Evolutionary conservation across 2,888 invertebrate species (phyloP), one percentile per base, ranked within the genome.

Genomic region (Ptilodon capucinus): DNA sequence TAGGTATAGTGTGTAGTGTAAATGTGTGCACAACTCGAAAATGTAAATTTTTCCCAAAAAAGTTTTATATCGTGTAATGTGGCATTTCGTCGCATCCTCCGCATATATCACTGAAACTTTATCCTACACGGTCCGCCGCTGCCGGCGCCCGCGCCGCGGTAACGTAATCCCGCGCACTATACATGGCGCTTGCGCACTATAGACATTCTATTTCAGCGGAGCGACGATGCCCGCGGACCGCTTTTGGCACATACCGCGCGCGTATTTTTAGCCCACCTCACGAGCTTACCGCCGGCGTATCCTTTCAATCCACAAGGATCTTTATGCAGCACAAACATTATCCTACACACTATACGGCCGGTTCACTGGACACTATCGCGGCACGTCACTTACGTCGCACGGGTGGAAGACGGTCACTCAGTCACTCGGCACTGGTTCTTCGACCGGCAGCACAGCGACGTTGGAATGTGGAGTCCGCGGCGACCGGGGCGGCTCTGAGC

Each of bases 401-500:
- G 86, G 85, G 85, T 81, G 64, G 86, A 87, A 87, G 86, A 79
- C 88, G 90, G 91, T 87, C 88, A 86, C 83, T 81, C 81, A 83
- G 87, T 86, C 86, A 86, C 73, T 70, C 71, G 61, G 74, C 76
- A 76, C 84, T 79, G 84, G 83, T 79, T 81, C 77, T 72, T 77
- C 68, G 77, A 84, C 84, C 82, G 82, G 80, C 87, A 86, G 86
- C 88, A 85, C 86, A 86, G 87, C 90, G 86, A 86, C 91, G 93
- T 92, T 93, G 93, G 93, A 93, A 93, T 93, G 93, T 93, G 92
- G 92, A 93, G 93, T 93, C 93, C 93, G 93, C 93, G 92, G 92
- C 92, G 92, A 92, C 92, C 92, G 91, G 88, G 92, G 93, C 93
- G 92, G 93, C 93, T 93, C 93, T 93, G 93, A 68, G 69, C 75